Evolutionary conservation across 2,888 invertebrate genomes (phyloP), one percentile per base, ranked within the genome.

Genomic region (Chrysolina oricalcia): DNA sequence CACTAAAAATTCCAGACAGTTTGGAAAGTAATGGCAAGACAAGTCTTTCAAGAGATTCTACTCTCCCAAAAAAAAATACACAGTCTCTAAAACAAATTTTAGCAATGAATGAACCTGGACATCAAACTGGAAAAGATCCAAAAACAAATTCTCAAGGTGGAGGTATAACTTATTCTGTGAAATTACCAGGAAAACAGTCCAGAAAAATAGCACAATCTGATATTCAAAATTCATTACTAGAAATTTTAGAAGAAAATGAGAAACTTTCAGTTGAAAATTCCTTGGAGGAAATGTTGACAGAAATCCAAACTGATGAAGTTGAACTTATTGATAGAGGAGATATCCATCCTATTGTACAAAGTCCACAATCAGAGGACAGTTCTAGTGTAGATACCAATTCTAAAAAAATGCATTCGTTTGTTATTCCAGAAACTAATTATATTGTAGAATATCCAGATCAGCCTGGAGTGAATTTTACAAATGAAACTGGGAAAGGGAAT

Each of bases 241-340:
- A 76, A 10, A 73, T 76, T 53, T 62, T 76, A n/a, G 66, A 63
- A 48, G 73, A 76, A 67, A 76, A 73, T 67, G 70, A 76, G 19
- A 62, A 59, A n/a, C n/a, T 76, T 27, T 76, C 69, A 62, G 48
- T 72, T 65, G 77, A 74, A 70, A 70, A 77, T 5, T 17, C 65
- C 6, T 53, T 64, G 21, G 66, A 70, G 56, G 66, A 75, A 50
- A 21, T 68, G 9, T 17, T 62, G 23, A 72, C 50, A 35, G 68
- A 70, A 65, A 41, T 43, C 15, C 35, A 63, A n/a, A n/a, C 41
- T 15, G 72, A 40, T 41, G 46, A 72, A 56, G 19, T 10, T n/a
- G 13, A n/a, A 50, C 11, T 48, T 17, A 35, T 9, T 17, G 27
- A 67, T 17, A 19, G 53, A 9, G n/a, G 8, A 17, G 17, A 46